These are phyloP conservation scores for Gonioctena quinquepunctata DNA, from an alignment of 1,140 invertebrate species.

Conservation along the genomic window DNA sequence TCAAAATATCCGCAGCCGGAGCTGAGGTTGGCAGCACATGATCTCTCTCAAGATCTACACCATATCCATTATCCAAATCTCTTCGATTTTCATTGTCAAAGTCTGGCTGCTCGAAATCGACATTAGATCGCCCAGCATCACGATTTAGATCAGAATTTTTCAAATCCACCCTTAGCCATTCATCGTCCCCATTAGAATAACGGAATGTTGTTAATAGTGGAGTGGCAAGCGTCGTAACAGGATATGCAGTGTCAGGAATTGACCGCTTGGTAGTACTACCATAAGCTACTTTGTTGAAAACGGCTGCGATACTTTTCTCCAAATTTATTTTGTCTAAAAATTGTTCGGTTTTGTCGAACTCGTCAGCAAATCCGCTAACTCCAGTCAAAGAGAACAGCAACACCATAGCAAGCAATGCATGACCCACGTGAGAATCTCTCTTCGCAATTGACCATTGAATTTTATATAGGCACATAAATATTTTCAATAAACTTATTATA, in stretches of 20 bases:
- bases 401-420: not conserved
- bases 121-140: conserved; percentile 27
- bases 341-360: conserved; percentile 49
- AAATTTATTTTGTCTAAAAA: conserved; percentile 56
- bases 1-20: conserved; percentile 71
- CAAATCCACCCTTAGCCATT: conserved; percentile 50
- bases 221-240: conserved; percentile 65
- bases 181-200: conserved; percentile 51
- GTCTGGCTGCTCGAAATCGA: conserved; percentile 36
- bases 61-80: conserved; percentile 58
- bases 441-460: conserved; percentile 21
- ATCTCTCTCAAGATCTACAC: conserved; percentile 68
- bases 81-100: conserved; percentile 40
- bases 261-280: conserved; percentile 69
- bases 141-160: conserved; percentile 37
- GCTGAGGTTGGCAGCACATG: conserved; percentile 71
- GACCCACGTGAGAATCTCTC: conserved; percentile 1
- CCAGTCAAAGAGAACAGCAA: not conserved
- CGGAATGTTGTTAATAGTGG: conserved; percentile 63
- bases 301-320: conserved; percentile 67
- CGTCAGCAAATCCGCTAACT: conserved; percentile 40
- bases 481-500: conserved; percentile 13
- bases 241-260: conserved; percentile 67
- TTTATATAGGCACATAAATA: conserved; percentile 23
- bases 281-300: conserved; percentile 71